These are phyloP conservation scores for Drosophila elegans DNA, from an alignment of 1,140 invertebrate genomes.

Conservation along the genomic window DNA sequence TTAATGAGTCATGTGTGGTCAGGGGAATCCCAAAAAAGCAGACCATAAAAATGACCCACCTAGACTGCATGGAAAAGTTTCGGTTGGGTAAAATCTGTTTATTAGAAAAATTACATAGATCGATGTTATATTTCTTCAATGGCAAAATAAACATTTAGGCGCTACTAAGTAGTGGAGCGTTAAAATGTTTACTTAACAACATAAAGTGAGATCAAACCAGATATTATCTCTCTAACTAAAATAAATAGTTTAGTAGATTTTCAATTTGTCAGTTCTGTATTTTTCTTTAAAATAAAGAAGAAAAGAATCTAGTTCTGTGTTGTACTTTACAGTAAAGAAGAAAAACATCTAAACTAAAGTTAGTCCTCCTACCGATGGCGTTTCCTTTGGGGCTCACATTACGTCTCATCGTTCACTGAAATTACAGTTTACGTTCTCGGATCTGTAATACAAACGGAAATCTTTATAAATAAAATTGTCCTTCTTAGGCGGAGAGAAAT, in stretches of 20 bases:
- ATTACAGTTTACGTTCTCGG: slow-evolving; percentile 4
- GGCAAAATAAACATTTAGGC: no score
- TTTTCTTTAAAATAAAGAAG: background rate
- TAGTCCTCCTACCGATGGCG: background rate
- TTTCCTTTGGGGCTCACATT: background rate
- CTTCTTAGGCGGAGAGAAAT: slow-evolving; percentile 20
- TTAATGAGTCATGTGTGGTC: slow-evolving; percentile 13
- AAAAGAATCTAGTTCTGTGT: background rate
- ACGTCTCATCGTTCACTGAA: slow-evolving; percentile 2
- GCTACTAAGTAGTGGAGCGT: no score
- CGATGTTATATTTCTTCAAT: no score
- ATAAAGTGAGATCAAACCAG: no score
- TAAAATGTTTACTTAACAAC: no score
- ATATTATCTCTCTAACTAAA: no score
- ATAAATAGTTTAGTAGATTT: no score
- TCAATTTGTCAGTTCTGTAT: no score
- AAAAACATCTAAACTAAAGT: background rate
- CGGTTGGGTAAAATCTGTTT: no score
- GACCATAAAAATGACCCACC: no score
- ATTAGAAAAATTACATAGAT: no score
- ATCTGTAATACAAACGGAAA: slow-evolving; percentile 5
- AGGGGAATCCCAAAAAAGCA: background rate
- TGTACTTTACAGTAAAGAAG: background rate
- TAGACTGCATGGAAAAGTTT: no score
- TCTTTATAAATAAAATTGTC: slow-evolving; percentile 32